Evolutionary conservation across 1,140 invertebrate genomes (phyloP), one percentile per base, ranked within the genome.

Genomic region (Pomacea maculata): DNA sequence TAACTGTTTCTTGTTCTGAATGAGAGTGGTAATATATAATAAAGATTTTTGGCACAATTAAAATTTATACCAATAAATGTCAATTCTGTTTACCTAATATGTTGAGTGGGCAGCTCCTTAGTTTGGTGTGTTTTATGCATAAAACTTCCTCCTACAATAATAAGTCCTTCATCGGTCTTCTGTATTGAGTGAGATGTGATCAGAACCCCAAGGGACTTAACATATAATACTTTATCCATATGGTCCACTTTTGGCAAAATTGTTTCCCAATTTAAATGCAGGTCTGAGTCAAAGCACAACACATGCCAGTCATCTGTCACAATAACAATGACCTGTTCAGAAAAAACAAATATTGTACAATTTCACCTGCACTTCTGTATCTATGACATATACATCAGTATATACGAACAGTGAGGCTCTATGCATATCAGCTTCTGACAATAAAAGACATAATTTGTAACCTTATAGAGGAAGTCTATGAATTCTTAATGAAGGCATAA

Each of bases 231-330:
- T 29, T 83, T 82, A 14, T 81, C 72, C 7, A 84, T 55, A 19
- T 83, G 78, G 65, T 81, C 74, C n/a, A 85, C 73, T 6, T 83
- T 78, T 1, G 75, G 79, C 21, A 87, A 74, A 45, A 80, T 80
- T 25, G 80, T 82, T 64, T 85, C 78, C 88, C 88, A 89, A 55
- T 87, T 78, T 29, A 88, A 81, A 45, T 84, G 78, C 34, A 89
- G 83, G 15, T 86, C 84, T 68, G 84, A 80, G 77, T 83, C 81
- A 78, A 86, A 89, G 80, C 88, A 89, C 68, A 88, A 79, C 11
- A 89, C 85, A 65, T 87, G 84, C 88, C 88, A 89, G 81, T 88
- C 84, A 78, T 86, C 84, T 45, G 85, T 87, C 17, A 85, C 87
- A 63, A 89, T 84, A 4, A 88, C 85, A 55, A 89, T 87, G 17